Conservation (phyloP, 2,797 vertebrate genomes). For the Lindbergichthys nudifrons region DNA sequence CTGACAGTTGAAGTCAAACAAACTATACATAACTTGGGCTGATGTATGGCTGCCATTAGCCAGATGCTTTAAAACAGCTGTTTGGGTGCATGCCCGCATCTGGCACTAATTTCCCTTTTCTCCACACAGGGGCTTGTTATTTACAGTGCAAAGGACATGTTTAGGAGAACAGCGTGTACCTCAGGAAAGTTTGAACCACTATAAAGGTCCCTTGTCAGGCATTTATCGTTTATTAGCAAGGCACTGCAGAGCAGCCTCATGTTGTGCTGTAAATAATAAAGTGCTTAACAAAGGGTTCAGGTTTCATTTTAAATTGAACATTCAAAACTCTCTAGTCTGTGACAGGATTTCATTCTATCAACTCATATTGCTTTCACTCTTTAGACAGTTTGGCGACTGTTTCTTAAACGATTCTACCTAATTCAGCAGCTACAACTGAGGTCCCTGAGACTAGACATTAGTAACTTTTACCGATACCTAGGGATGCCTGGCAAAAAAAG, state of each 20-base stretch:
- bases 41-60: constrained; percentile 69
- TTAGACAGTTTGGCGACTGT: neutral
- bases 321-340: neutral
- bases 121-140: constrained; percentile 32
- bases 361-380: neutral
- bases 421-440: neutral
- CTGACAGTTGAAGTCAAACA: constrained; percentile 66
- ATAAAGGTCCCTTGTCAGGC: constrained; percentile 1
- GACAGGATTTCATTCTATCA: neutral
- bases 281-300: neutral
- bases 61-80: constrained; percentile 68
- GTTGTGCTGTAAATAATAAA: constrained; percentile 6
- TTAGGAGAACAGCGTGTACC: constrained; percentile 31
- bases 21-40: constrained; percentile 51
- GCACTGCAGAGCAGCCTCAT: neutral
- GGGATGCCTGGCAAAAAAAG: no score
- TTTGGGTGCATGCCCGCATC: constrained; percentile 49
- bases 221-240: neutral
- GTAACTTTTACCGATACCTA: neutral
- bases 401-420: neutral
- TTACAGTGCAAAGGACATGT: constrained; percentile 47
- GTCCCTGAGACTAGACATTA: neutral
- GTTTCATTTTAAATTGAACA: neutral
- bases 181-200: constrained; percentile 5
- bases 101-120: constrained; percentile 12